These are phyloP conservation scores for Venusia cambrica DNA, from an alignment of 2,888 invertebrate species.

Conservation along the genomic window DNA sequence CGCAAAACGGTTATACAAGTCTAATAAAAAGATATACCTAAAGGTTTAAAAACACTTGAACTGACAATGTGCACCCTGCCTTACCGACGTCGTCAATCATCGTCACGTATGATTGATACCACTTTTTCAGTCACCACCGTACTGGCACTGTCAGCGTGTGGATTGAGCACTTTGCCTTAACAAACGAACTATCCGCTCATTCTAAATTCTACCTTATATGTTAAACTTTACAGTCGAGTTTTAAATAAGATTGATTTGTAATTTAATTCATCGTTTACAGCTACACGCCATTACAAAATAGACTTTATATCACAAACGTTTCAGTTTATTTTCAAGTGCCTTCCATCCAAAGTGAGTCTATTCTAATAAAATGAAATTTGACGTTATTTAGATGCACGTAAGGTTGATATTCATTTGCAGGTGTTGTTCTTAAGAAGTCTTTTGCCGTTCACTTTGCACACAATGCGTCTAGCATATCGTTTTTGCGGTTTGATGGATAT, in stretches of 20 bases:
- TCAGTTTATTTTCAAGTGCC: conserved; percentile 12
- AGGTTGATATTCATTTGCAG: conserved; percentile 33
- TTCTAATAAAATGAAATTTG: conserved; percentile 2
- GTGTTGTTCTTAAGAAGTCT: conserved; percentile 44
- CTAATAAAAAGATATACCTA: too few species aligned
- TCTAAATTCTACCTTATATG: conserved; percentile 15
- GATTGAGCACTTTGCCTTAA: conserved; percentile 51
- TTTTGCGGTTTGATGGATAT: conserved; percentile 61
- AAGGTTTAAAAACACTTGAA: conserved; percentile 28
- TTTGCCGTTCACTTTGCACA: conserved; percentile 48
- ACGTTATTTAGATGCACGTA: conserved; percentile 14
- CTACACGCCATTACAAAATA: conserved; percentile 8
- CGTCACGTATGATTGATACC: conserved; percentile 72
- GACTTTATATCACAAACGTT: conserved; percentile 6
- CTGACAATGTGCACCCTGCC: conserved; percentile 32
- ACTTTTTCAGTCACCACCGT: conserved; percentile 56
- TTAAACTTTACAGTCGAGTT: too few species aligned
- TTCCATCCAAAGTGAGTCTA: too few species aligned
- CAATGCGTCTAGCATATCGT: conserved; percentile 58
- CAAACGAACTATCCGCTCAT: conserved; percentile 17
- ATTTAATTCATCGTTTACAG: conserved; percentile 25
- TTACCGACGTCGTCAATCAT: conserved; percentile 52
- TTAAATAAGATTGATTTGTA: conserved; percentile 3
- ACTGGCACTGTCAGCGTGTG: conserved; percentile 40
- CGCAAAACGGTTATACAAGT: too few species aligned